Percentiles rank a stretch among this genome's conserved stretches.
These are phyloP conservation scores for Taxidea taxus DNA, from an alignment of 2,113 vertebrate species.

Conservation along the genomic window DNA sequence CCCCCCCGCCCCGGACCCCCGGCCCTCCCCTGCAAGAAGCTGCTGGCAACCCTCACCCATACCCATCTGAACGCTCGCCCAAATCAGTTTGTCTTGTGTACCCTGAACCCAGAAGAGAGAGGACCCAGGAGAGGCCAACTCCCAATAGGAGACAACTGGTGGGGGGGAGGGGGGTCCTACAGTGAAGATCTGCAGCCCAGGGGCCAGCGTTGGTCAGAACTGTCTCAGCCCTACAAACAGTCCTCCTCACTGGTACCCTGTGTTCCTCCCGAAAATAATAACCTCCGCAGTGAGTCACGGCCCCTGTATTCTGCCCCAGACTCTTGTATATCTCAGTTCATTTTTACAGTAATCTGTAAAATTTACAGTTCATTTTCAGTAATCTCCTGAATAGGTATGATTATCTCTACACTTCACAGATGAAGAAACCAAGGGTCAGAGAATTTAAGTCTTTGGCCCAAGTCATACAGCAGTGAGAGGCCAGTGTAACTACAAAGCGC, in stretches of 20 bases:
- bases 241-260: background rate
- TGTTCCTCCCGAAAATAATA: background rate
- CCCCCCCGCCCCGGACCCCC: too few species aligned
- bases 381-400: background rate
- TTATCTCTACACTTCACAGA: background rate
- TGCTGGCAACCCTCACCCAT: too few species aligned
- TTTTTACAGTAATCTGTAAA: background rate
- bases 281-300: background rate
- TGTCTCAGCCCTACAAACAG: background rate
- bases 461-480: background rate
- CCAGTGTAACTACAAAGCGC: background rate
- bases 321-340: background rate
- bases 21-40: background rate
- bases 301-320: background rate
- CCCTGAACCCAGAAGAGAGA: background rate
- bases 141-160: background rate
- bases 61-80: fast-evolving
- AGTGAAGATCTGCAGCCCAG: background rate
- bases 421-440: background rate
- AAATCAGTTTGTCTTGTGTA: background rate
- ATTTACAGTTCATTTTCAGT: too few species aligned
- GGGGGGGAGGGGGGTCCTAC: fast-evolving
- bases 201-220: background rate
- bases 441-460: background rate
- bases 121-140: background rate